Conservation (phyloP, 1,140 invertebrate genomes). For the Plectrocnemia conspersa region DNA sequence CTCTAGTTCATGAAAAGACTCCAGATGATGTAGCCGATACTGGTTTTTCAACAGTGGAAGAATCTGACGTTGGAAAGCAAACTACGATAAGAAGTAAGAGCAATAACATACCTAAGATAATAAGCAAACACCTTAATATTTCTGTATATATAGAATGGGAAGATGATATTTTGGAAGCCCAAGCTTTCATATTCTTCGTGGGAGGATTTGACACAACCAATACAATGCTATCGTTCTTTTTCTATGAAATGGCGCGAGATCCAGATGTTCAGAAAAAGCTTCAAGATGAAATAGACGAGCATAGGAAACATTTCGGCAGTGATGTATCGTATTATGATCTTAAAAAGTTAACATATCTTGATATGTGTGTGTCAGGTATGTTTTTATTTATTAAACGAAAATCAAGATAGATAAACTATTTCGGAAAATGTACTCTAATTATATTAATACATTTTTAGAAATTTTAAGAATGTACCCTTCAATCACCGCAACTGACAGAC, state of each 20-base stretch:
- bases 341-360: conserved; percentile 52
- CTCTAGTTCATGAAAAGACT: conserved; percentile 31
- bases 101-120: not conserved
- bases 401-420: not conserved
- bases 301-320: conserved; percentile 44
- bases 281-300: conserved; percentile 53
- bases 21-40: conserved; percentile 35
- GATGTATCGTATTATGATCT: conserved; percentile 51
- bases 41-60: conserved; percentile 40
- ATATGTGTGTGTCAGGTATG: not conserved
- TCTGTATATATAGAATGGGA: conserved; percentile 9
- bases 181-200: conserved; percentile 40
- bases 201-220: conserved; percentile 59
- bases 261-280: conserved; percentile 57
- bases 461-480: not conserved
- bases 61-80: conserved; percentile 33
- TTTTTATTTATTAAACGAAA: not conserved
- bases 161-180: conserved; percentile 35
- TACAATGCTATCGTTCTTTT: conserved; percentile 48
- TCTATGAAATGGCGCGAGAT: conserved; percentile 54
- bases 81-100: conserved; percentile 17
- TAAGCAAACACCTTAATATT: no score
- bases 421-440: not conserved
- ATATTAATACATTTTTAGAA: not conserved
- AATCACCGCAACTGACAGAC: not conserved